A percentile compares a stretch with the other conserved stretches of the same genome.
These are phyloP conservation scores for Andrena flavipes DNA, from an alignment of 2,888 invertebrate genomes.

Conservation along the genomic window DNA sequence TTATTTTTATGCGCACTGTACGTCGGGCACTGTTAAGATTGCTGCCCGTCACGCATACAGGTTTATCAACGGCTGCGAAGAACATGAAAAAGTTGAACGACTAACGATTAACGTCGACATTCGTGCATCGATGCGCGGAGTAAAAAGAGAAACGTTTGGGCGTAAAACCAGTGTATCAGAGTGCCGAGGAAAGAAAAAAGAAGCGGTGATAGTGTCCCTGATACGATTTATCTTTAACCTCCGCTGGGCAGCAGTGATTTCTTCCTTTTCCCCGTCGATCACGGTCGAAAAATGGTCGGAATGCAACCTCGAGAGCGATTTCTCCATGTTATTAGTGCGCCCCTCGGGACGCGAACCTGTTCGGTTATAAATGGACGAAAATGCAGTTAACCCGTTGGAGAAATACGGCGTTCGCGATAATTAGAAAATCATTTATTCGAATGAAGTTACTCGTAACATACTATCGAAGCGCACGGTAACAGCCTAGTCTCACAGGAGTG, in stretches of 20 bases:
- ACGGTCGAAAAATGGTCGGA: conserved; percentile 7
- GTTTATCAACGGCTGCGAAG: background rate
- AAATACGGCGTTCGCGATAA: background rate
- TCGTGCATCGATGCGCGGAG: background rate
- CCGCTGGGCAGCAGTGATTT: conserved; percentile 4
- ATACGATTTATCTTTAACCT: conserved; percentile 59
- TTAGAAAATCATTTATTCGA: background rate
- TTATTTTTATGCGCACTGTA: background rate
- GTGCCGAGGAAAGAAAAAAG: conserved; percentile 9
- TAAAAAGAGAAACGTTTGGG: background rate
- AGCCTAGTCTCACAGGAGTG: too few species aligned
- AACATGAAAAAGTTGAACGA: background rate
- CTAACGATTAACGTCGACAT: conserved; percentile 24
- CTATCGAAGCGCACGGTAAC: too few species aligned
- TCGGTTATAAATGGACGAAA: background rate
- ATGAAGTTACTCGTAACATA: too few species aligned
- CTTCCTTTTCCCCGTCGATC: conserved; percentile 2
- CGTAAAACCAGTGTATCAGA: conserved; percentile 25
- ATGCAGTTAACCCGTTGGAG: background rate
- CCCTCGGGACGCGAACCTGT: background rate
- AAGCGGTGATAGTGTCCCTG: conserved; percentile 29
- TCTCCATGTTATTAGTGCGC: background rate
- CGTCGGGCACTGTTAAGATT: background rate
- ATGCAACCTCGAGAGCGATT: background rate
- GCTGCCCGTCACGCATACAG: too few species aligned